Conservation (phyloP, 2,888 invertebrate genomes). For the Eucriotettix oculatus region DNA sequence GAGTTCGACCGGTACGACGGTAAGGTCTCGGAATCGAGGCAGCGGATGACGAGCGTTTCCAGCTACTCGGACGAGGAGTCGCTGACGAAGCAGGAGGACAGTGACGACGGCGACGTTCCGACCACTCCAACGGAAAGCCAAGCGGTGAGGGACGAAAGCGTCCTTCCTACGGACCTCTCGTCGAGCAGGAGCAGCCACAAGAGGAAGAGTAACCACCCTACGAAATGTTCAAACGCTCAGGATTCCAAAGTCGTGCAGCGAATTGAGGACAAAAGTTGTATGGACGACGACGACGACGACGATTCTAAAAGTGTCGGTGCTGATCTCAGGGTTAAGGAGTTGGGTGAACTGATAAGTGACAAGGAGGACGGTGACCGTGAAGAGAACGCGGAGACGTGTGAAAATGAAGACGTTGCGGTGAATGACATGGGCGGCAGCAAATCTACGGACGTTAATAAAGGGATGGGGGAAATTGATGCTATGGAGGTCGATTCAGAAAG, state of each 20-base stretch:
- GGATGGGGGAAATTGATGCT: conserved; percentile 6
- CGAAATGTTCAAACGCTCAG: conserved; percentile 33
- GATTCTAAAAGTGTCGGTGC: conserved; percentile 7
- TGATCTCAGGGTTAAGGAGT: conserved; percentile 1
- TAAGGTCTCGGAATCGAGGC: conserved; percentile 7
- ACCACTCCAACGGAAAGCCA: conserved; percentile 36
- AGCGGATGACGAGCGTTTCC: conserved; percentile 4
- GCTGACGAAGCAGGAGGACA: conserved; percentile 41
- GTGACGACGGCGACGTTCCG: conserved; percentile 35
- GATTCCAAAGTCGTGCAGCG: not conserved
- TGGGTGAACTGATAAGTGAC: conserved; percentile 6
- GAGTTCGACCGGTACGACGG: conserved; percentile 36
- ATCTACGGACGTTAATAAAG: conserved; percentile 1
- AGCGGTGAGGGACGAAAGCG: conserved; percentile 33
- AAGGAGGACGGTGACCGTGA: conserved; percentile 3
- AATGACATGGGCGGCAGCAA: conserved; percentile 6
- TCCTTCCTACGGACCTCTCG: conserved; percentile 13
- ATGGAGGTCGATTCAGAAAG: conserved; percentile 7
- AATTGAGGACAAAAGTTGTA: too few relatives aligned
- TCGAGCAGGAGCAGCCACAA: conserved; percentile 54
- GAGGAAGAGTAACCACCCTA: conserved; percentile 77
- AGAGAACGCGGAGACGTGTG: conserved; percentile 4
- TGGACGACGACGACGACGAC: not conserved
- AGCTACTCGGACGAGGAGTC: conserved; percentile 40
- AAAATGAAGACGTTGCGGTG: conserved; percentile 8